Conservation (phyloP, 2,797 vertebrate species). For the Tapera naevia region DNA sequence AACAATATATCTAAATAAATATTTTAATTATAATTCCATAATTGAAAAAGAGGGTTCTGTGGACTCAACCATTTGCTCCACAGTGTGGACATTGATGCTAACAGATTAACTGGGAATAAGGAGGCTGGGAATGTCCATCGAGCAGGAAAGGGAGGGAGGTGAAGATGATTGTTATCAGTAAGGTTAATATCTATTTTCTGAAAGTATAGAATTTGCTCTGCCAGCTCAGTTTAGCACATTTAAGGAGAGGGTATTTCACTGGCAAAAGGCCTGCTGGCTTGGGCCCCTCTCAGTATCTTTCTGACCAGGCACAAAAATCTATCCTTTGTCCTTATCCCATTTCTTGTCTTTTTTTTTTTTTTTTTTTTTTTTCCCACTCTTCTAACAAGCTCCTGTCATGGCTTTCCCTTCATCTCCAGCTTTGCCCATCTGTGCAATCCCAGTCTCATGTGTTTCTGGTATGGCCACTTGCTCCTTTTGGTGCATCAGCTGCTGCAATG, state of each 20-base stretch:
- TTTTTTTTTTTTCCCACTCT: not conserved
- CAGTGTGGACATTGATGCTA: not conserved
- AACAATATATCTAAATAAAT: not conserved
- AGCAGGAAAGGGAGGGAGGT: not conserved
- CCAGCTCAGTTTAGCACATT: not conserved
- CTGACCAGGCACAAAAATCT: not conserved
- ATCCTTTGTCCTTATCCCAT: not conserved
- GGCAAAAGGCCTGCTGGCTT: not conserved
- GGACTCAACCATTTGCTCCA: not conserved
- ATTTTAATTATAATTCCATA: not conserved
- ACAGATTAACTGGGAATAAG: not conserved
- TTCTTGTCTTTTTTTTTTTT: not conserved
- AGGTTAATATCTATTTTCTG: not conserved
- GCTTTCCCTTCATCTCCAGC: not conserved
- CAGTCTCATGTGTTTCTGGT: not conserved
- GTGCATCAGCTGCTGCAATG: not conserved
- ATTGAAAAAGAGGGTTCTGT: not conserved
- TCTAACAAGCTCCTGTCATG: not conserved
- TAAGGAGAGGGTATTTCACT: not conserved
- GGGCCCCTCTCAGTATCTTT: not conserved
- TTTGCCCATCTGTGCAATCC: not conserved
- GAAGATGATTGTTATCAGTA: not conserved
- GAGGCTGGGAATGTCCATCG: not conserved
- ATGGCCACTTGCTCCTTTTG: not conserved
- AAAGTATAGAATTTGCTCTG: not conserved